A percentile compares a stretch with the other conserved stretches of the same genome.
Conservation (phyloP, 1,140 invertebrate species). For the Stratiolaelaps scimitus region DNA sequence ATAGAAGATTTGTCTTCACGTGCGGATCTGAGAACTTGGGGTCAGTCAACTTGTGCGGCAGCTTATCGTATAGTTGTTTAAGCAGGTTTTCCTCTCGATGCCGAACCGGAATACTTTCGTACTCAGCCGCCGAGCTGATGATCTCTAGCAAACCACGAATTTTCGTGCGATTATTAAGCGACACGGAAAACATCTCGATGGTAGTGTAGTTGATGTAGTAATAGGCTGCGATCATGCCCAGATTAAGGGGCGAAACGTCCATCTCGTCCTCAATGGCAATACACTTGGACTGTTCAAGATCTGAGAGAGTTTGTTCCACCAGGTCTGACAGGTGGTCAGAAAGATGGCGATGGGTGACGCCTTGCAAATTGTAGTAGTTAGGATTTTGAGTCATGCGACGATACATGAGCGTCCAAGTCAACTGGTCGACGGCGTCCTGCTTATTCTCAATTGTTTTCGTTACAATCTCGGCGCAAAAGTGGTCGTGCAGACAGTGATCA, state of each 20-base stretch:
- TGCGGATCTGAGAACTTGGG: constrained; percentile 87
- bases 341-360: constrained; percentile 83
- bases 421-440: constrained; percentile 97
- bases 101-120: constrained; percentile 80
- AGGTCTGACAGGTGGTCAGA: constrained; percentile 97
- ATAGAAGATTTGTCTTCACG: constrained; percentile 84
- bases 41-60: constrained; percentile 61
- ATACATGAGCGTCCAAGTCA: constrained; percentile 99
- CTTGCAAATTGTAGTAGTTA: constrained; percentile 95
- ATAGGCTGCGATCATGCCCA: constrained; percentile 99
- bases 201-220: constrained; percentile 99
- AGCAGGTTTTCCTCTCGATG: constrained; percentile 88
- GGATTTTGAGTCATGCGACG: constrained; percentile 94
- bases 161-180: constrained; percentile 92
- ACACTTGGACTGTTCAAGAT: constrained; percentile 94
- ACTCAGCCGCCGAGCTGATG: constrained; percentile 92
- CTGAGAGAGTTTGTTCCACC: constrained; percentile 86
- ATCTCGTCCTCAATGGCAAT: constrained; percentile 97
- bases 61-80: constrained; percentile 54
- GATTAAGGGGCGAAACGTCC: constrained; percentile 84
- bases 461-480: constrained; percentile 98
- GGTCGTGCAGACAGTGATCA: constrained; percentile 93
- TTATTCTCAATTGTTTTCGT: constrained; percentile 99
- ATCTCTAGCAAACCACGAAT: constrained; percentile 93
- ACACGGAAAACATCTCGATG: constrained; percentile 95